Base-by-base conservation (phyloP, 92 coral and sea anemone genomes). In the Porites cylindrica region DNA sequence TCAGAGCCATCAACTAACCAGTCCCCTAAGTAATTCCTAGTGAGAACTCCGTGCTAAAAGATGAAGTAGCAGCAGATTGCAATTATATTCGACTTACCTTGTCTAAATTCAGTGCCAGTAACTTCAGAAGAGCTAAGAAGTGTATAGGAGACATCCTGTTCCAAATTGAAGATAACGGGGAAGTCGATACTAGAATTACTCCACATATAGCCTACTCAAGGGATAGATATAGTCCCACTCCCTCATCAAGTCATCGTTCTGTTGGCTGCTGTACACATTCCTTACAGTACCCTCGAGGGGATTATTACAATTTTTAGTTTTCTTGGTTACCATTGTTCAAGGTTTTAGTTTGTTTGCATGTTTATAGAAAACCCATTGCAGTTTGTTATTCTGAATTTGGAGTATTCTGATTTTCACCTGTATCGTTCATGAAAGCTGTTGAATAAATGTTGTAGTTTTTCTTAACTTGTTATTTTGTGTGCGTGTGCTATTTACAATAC, bases 211-310 rank as follows among this genome's bases (percentile, higher is more conserved):
- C n/a, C 75, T 20, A 32, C 68, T 72, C 84, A 77, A 21, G 61
- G 83, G 89, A 85, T 32, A 76, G 84, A 68, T 63, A 85, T 75
- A 85, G 89, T 85, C 77, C 84, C 76, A 50, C 89, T 77, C 83
- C 66, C 75, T 17, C 89, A 85, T 77, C 89, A 77, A 66, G 14
- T 77, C 64, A 56, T 84, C 23, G 88, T 84, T 84, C 88, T 84
- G 82, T 54, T 56, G 50, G 16, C 53, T 7, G 73, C 82, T 75
- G 26, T 75, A 26, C 32, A 26, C 87, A 83, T 71, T 68, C 69
- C 64, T 29, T 23, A 11, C 70, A 79, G 64, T 79, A 56, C 61
- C 61, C 61, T 56, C 61, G 4, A 14, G 61, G 10, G 14, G 61
- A 56, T 26, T 26, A 26, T 26, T 26, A 26, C 32, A 26, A 26